A percentile compares a stretch with the other conserved stretches of the same genome.
Conservation (phyloP, 2,113 vertebrate species). For the Epinephelus fuscoguttatus region DNA sequence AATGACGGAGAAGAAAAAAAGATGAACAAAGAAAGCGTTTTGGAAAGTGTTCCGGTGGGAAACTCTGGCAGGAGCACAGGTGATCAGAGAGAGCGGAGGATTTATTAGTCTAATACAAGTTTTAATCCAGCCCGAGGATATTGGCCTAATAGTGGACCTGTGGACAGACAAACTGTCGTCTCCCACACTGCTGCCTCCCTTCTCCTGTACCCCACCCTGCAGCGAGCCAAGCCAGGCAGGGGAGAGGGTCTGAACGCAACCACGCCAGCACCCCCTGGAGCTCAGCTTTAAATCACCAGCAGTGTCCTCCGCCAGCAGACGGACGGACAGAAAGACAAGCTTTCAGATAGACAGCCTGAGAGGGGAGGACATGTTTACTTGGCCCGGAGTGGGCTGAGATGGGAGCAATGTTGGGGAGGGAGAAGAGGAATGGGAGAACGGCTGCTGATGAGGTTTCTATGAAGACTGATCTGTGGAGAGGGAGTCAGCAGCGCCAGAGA, state of each 20-base stretch:
- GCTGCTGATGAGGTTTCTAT: constrained; percentile 55
- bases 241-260: constrained; percentile 39
- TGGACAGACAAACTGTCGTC: constrained; percentile 68
- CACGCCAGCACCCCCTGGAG: constrained; percentile 46
- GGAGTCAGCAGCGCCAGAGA: constrained; percentile 29
- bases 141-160: constrained; percentile 64
- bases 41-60: constrained; percentile 69
- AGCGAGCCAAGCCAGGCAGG: constrained; percentile 44
- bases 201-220: constrained; percentile 37
- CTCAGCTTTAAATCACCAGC: constrained; percentile 63
- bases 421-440: constrained; percentile 20
- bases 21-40: constrained; percentile 6
- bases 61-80: constrained; percentile 43
- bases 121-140: constrained; percentile 64
- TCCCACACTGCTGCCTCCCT: constrained; percentile 32
- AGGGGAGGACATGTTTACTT: constrained; percentile 67
- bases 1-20: constrained; percentile 19
- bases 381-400: constrained; percentile 46
- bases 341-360: constrained; percentile 41
- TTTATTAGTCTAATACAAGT: constrained; percentile 62
- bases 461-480: constrained; percentile 53
- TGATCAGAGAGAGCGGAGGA: constrained; percentile 42
- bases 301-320: constrained; percentile 37
- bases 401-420: constrained; percentile 31
- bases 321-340: constrained; percentile 41